phyloP scores from a whole-genome alignment of 2,888 invertebrate genomes.

The Selenia dentaria region DNA sequence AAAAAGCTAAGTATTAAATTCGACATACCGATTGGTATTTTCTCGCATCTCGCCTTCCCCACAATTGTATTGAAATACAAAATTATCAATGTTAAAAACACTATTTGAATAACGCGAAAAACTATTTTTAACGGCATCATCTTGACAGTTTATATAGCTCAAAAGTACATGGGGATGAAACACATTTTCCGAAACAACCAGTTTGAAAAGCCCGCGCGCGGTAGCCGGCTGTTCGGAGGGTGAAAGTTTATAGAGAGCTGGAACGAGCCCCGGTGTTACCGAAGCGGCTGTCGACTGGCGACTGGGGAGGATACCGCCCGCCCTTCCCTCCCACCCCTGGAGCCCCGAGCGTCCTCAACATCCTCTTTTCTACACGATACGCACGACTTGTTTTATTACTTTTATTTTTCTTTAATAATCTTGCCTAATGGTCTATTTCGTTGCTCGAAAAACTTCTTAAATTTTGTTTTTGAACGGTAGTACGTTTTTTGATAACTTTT shows the following conservation, averaged over 20 bases:
- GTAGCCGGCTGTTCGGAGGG: slow-evolving; percentile 33
- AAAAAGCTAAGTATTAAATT: neutral
- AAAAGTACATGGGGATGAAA: neutral
- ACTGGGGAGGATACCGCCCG: slow-evolving; percentile 54
- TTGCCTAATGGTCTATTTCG: slow-evolving; percentile 75
- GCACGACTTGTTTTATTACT: slow-evolving; percentile 77
- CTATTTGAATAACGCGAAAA: slow-evolving; percentile 48
- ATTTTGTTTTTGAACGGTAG: slow-evolving; percentile 55
- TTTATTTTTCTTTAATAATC: slow-evolving; percentile 81
- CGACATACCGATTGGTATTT: slow-evolving; percentile 62
- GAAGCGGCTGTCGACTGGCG: slow-evolving; percentile 48
- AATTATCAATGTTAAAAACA: slow-evolving; percentile 49
- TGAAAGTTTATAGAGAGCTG: slow-evolving; percentile 11
- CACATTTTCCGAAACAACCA: slow-evolving; percentile 27
- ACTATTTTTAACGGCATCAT: slow-evolving; percentile 50
- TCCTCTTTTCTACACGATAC: slow-evolving; percentile 62
- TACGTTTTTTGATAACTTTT: too few species aligned
- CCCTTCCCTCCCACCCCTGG: slow-evolving; percentile 57
- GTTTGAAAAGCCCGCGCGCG: slow-evolving; percentile 28
- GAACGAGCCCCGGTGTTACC: slow-evolving; percentile 11
- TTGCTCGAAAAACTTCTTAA: slow-evolving; percentile 66
- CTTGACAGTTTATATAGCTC: slow-evolving; percentile 17
- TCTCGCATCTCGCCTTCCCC: slow-evolving; percentile 44
- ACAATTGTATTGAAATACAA: slow-evolving; percentile 48
- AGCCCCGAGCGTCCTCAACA: slow-evolving; percentile 47